Percentiles rank a stretch among this genome's conserved stretches.
Conservation (phyloP, 2,888 invertebrate species). For the Sialis lutaria region DNA sequence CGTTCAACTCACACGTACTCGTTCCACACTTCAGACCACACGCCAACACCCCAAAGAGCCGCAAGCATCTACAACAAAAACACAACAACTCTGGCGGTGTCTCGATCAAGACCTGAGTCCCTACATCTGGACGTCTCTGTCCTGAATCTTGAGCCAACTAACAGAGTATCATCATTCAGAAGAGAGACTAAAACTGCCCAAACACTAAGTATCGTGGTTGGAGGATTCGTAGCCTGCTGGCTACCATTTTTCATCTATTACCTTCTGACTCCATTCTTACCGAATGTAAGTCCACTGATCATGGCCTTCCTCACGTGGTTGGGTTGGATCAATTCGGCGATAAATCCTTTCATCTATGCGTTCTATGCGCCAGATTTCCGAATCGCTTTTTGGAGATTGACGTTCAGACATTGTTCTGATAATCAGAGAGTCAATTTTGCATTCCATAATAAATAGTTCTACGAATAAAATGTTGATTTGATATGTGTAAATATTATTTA, state of each 20-base stretch:
- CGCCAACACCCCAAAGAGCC: slow-evolving; percentile 17
- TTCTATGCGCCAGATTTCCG: slow-evolving; percentile 79
- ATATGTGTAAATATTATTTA: too few species aligned
- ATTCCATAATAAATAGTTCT: slow-evolving; percentile 21
- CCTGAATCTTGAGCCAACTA: slow-evolving; percentile 29
- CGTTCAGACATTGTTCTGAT: slow-evolving; percentile 47
- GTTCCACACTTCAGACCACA: slow-evolving; percentile 16
- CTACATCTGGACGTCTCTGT: slow-evolving; percentile 33
- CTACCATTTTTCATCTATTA: slow-evolving; percentile 75
- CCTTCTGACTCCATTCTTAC: slow-evolving; percentile 61
- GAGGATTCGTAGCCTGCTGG: slow-evolving; percentile 80
- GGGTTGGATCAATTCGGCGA: slow-evolving; percentile 80
- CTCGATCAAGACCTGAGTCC: slow-evolving; percentile 31
- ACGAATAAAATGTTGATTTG: too few species aligned
- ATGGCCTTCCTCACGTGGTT: slow-evolving; percentile 69
- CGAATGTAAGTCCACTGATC: slow-evolving; percentile 36
- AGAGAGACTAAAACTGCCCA: slow-evolving; percentile 79
- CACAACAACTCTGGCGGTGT: slow-evolving; percentile 14
- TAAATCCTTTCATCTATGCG: slow-evolving; percentile 82
- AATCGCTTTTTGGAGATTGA: slow-evolving; percentile 71
- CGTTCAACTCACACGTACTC: slow-evolving; percentile 20
- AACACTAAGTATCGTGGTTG: slow-evolving; percentile 71
- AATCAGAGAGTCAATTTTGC: slow-evolving; percentile 19
- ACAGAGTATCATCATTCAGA: slow-evolving; percentile 46
- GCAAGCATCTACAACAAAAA: slow-evolving; percentile 16